Conservation (phyloP, 2,113 vertebrate species). For the Benitochromis conjunctus region DNA sequence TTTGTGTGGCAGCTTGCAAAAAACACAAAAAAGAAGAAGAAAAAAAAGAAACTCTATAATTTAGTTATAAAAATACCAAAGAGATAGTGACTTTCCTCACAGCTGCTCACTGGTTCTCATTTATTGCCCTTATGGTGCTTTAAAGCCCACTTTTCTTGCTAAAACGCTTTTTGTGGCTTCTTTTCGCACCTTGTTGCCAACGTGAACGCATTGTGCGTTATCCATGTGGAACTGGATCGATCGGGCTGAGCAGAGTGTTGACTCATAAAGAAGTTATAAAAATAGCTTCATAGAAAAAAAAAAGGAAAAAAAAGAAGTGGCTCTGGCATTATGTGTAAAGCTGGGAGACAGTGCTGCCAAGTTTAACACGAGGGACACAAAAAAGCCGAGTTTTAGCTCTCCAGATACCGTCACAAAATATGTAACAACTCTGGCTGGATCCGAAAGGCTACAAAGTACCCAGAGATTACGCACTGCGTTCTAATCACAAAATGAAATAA, state of each 20-base stretch:
- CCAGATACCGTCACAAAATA: not conserved
- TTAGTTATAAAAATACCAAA: not conserved
- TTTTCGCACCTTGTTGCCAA: not conserved
- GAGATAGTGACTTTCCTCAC: not conserved
- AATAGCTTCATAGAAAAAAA: not conserved
- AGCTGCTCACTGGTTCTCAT: not conserved
- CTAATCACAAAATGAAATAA: not conserved
- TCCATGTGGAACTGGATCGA: not conserved
- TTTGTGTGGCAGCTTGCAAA: not conserved
- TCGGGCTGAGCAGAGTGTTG: not conserved
- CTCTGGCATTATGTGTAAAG: conserved; percentile 14
- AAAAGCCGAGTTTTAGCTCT: conserved; percentile 4
- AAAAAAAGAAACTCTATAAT: not conserved
- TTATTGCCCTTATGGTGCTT: not conserved
- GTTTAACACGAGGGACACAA: not conserved
- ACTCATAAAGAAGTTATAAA: conserved; percentile 9
- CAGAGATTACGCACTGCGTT: not conserved
- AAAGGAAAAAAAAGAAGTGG: not conserved
- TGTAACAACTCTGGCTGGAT: not conserved
- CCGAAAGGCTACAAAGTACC: not conserved
- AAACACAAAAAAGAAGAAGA: not conserved
- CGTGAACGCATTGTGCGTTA: not conserved
- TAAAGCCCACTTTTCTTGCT: not conserved
- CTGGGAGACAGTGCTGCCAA: not conserved
- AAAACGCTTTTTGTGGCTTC: not conserved